phyloP scores from a whole-genome alignment of 1,140 invertebrate species.

The Tyrophagus putrescentiae region DNA sequence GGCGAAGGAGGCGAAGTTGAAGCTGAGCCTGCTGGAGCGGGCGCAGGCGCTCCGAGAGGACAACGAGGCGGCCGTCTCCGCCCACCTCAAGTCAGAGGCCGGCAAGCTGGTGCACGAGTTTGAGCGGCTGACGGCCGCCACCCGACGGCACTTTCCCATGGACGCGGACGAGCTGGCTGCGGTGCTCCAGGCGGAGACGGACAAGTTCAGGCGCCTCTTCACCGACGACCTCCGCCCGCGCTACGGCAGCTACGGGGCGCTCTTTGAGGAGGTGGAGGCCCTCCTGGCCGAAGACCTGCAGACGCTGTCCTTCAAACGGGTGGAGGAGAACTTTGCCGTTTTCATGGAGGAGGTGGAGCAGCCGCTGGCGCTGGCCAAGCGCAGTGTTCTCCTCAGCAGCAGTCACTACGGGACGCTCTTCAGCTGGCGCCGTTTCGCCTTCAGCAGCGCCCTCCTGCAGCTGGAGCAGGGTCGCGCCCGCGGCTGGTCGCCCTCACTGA shows the following conservation, averaged over 20 bases:
- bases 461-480: background rate
- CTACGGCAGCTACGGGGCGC: background rate
- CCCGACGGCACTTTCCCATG: background rate
- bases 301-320: background rate
- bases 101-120: background rate
- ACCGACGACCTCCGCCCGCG: background rate
- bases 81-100: background rate
- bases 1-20: background rate
- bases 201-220: background rate
- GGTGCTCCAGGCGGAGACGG: background rate
- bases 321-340: conserved; percentile 10
- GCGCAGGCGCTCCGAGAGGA: background rate
- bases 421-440: no score
- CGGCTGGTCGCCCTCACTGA: background rate
- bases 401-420: no score
- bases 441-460: no score
- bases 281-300: no score
- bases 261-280: background rate
- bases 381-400: background rate
- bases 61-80: background rate
- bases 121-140: background rate
- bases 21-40: background rate
- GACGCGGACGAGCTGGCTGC: background rate
- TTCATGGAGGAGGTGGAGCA: background rate
- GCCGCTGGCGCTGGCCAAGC: background rate